Evolutionary conservation across 1,140 invertebrate genomes (phyloP), one percentile per base, ranked within the genome.

Genomic region (Drosophila nigromelanica): DNA sequence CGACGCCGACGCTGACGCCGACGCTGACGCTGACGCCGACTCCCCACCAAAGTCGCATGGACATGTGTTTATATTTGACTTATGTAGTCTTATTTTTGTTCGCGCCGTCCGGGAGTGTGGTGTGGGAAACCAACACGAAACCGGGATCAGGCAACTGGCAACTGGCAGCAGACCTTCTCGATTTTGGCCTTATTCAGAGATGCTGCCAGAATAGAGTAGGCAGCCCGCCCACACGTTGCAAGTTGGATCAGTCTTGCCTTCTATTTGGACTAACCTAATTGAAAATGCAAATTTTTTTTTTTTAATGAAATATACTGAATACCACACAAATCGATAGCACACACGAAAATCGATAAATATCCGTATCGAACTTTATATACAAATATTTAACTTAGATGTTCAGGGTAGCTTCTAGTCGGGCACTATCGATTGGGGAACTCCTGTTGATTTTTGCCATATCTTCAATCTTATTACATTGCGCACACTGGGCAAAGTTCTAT

Each of bases 1-100:
- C 21, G 11, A 48, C 47, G 47, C 21, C 14, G 42, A 45, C 15
- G 47, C 10, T 8, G 47, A 24, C 30, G 6, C 5, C 51, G 33
- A 12, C 5, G 21, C 11, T 14, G 50, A 10, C 50, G 21, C 14
- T 14, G 27, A 7, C 47, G 39, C 21, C 54, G 47, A 18, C 35
- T 66, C 45, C 61, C 61, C 61, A 37, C 35, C 33, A 50, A 47
- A 58, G 62, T 59, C 58, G 63, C 62, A 72, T 35, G 73, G 76
- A 61, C 73, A 78, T 67, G 68, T 86, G 82, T 86, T 86, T 86
- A 86, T 86, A 87, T 86, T 86, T 86, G 82, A 86, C 78, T 87
- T 86, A 82, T 78, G 67, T 71, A 59, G 35, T 73, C 33, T 54
- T 86, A 86, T 86, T 86, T 86, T 76, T 47, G 72, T 58, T 48